Evolutionary conservation across 2,113 vertebrate species (phyloP).

Genomic region (Sinocyclocheilus maitianheensis): DNA sequence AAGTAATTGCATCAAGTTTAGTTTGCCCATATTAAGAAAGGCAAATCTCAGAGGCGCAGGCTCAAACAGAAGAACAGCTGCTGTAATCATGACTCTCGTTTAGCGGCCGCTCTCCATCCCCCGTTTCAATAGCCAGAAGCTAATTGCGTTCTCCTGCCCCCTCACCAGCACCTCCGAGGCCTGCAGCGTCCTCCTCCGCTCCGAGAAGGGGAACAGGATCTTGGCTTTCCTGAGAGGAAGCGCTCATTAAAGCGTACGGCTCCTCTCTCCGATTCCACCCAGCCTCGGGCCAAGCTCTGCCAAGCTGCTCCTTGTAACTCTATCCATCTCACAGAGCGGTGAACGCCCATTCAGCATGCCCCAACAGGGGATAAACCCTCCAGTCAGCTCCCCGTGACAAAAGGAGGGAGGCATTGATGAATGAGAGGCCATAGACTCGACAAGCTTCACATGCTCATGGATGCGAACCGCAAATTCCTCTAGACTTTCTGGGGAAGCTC

Average conservation of each 20-base stretch:
- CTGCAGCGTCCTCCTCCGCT: not conserved
- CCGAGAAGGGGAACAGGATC: not conserved
- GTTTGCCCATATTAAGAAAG: not conserved
- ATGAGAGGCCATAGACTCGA: not conserved
- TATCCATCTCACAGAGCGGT: slow-evolving; percentile 28
- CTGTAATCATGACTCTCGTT: slow-evolving; percentile 7
- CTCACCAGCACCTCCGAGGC: not conserved
- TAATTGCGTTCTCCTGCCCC: slow-evolving; percentile 28
- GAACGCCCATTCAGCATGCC: slow-evolving; percentile 37
- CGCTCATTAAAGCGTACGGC: not conserved
- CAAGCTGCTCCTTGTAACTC: slow-evolving; percentile 49
- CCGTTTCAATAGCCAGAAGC: slow-evolving; percentile 19
- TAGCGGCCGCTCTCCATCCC: not conserved
- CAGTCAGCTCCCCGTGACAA: slow-evolving; percentile 33
- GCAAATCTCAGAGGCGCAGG: not conserved
- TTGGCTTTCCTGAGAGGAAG: slow-evolving; percentile 16
- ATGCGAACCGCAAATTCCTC: slow-evolving; percentile 7
- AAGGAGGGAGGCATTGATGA: not conserved
- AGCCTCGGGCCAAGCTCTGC: not conserved
- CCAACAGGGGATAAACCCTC: slow-evolving; percentile 26
- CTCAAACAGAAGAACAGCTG: slow-evolving; percentile 16
- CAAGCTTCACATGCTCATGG: not conserved
- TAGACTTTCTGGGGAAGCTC: not conserved
- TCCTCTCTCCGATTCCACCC: not conserved
- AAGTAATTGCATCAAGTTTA: not conserved